Percentiles rank a stretch among this genome's conserved stretches.
Evolutionary conservation across 2,113 vertebrate species (phyloP).

Genomic region (Oxyruncus cristatus): DNA sequence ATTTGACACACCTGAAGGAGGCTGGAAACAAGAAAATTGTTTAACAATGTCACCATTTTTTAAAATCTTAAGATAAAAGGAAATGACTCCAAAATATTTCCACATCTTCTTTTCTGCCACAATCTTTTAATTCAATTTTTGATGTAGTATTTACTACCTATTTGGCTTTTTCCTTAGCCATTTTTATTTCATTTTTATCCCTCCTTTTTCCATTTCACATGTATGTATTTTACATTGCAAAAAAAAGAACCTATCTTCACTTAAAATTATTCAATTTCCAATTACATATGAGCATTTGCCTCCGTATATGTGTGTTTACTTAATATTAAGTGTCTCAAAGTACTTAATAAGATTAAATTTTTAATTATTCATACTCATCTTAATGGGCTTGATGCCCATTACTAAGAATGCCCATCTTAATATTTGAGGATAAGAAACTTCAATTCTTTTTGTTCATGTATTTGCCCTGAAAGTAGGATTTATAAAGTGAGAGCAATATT

Average conservation of each 20-base stretch:
- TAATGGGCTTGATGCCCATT: not conserved
- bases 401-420: not conserved
- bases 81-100: not conserved
- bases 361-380: not conserved
- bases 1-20: not conserved
- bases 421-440: not conserved
- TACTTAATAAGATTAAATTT: not conserved
- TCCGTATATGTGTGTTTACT: not conserved
- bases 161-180: not conserved
- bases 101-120: not conserved
- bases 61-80: not conserved
- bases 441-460: not conserved
- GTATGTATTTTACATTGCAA: not conserved
- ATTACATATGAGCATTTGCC: not conserved
- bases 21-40: not conserved
- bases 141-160: not conserved
- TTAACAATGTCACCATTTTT: not conserved
- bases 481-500: not conserved
- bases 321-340: not conserved
- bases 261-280: not conserved
- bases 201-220: not conserved
- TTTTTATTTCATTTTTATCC: not conserved
- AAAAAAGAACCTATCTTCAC: not conserved
- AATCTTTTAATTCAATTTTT: not conserved
- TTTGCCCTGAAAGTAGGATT: not conserved